These are phyloP conservation scores for Callinectes sapidus DNA, from an alignment of 2,888 invertebrate species.

Conservation along the genomic window DNA sequence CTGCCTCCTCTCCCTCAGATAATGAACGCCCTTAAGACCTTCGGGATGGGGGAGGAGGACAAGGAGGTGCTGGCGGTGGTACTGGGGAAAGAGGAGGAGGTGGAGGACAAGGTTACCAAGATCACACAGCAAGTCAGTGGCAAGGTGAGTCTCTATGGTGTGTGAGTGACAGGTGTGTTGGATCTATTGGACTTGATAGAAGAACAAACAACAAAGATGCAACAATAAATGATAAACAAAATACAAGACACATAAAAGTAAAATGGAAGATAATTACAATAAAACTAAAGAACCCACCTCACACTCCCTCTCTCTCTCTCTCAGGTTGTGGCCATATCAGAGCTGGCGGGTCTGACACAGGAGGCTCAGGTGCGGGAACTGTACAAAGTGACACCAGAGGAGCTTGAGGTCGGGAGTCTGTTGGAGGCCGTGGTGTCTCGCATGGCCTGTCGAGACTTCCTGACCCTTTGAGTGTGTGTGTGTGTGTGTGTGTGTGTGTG, in stretches of 20 bases:
- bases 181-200: too few species aligned
- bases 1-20: constrained; percentile 36
- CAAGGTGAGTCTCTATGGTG: constrained; percentile 43
- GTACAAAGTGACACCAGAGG: constrained; percentile 50
- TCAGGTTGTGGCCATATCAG: constrained; percentile 22
- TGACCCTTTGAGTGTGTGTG: constrained; percentile 32
- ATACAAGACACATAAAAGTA: not conserved
- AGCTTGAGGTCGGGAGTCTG: constrained; percentile 38
- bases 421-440: constrained; percentile 52
- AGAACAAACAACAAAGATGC: not conserved
- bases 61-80: constrained; percentile 55
- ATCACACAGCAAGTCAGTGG: constrained; percentile 47
- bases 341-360: constrained; percentile 48
- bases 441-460: constrained; percentile 59
- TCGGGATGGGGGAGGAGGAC: constrained; percentile 54
- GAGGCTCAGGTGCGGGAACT: constrained; percentile 20
- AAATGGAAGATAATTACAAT: not conserved
- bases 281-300: too few species aligned
- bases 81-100: constrained; percentile 40
- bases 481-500: constrained; percentile 8
- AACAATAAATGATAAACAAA: not conserved
- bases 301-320: not conserved
- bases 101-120: constrained; percentile 29
- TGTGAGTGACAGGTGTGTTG: not conserved
- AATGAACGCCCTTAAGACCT: constrained; percentile 49